phyloP scores from a whole-genome alignment of 1,140 invertebrate species.

The Thaumatotibia leucotreta region DNA sequence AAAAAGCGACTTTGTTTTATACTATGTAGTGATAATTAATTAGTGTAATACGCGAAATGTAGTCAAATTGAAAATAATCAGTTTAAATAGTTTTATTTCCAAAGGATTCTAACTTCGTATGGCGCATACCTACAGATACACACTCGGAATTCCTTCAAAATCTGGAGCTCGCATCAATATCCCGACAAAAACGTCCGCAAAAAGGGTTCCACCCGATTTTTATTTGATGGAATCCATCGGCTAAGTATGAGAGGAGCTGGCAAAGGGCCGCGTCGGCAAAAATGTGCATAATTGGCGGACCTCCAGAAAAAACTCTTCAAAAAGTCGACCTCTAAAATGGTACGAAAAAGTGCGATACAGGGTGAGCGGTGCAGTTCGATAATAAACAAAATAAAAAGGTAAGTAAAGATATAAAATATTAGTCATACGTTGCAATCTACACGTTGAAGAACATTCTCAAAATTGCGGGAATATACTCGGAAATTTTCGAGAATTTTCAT shows the following conservation, averaged over 20 bases:
- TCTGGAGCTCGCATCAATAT: slow-evolving; percentile 63
- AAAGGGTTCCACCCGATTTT: slow-evolving; percentile 61
- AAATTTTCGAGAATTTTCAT: too few species aligned
- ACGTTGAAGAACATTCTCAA: too few species aligned
- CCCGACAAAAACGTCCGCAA: slow-evolving; percentile 60
- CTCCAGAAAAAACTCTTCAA: slow-evolving; percentile 66
- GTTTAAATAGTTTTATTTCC: too few species aligned
- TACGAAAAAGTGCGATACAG: slow-evolving; percentile 70
- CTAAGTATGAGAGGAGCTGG: slow-evolving; percentile 55
- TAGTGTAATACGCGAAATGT: too few species aligned
- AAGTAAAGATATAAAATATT: too few species aligned
- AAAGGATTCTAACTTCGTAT: too few species aligned
- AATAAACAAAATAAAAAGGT: background rate
- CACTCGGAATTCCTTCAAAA: slow-evolving; percentile 60
- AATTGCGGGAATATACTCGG: too few species aligned
- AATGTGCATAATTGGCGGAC: slow-evolving; percentile 70
- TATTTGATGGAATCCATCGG: slow-evolving; percentile 68
- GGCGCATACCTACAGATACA: background rate
- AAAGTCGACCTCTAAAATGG: slow-evolving; percentile 68
- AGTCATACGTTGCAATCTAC: too few species aligned
- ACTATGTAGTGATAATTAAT: too few species aligned
- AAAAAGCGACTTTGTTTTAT: too few species aligned
- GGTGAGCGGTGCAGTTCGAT: slow-evolving; percentile 27
- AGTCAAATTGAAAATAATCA: too few species aligned
- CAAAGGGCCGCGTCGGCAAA: slow-evolving; percentile 67